A percentile compares a stretch with the other conserved stretches of the same genome.
These are phyloP conservation scores for Macrotrachela quadricornifera DNA, from an alignment of 1,140 invertebrate species.

Conservation along the genomic window DNA sequence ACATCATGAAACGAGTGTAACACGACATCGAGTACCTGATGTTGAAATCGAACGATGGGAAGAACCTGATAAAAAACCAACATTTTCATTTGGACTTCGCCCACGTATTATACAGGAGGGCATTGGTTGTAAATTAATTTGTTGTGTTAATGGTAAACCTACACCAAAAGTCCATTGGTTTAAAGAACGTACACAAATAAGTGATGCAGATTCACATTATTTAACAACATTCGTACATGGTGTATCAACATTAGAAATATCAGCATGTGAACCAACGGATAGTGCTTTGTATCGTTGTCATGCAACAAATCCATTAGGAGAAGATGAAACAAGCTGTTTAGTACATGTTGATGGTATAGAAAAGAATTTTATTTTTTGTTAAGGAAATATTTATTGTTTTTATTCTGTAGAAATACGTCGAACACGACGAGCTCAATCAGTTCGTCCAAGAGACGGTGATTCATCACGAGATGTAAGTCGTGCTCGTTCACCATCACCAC, in stretches of 20 bases:
- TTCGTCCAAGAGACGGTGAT: no score
- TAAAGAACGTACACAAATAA: constrained; percentile 51
- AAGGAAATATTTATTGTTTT: no score
- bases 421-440: background rate
- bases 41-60: constrained; percentile 8
- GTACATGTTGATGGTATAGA: constrained; percentile 31
- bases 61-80: constrained; percentile 38
- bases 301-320: constrained; percentile 71
- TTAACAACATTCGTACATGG: constrained; percentile 68
- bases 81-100: constrained; percentile 84
- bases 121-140: constrained; percentile 64
- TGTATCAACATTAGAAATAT: constrained; percentile 74
- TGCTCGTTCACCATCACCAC: no score
- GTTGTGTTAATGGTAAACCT: constrained; percentile 78
- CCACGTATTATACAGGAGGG: constrained; percentile 77
- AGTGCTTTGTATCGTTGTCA: constrained; percentile 83
- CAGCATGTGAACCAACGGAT: constrained; percentile 73
- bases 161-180: constrained; percentile 64
- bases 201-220: constrained; percentile 43
- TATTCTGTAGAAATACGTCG: background rate
- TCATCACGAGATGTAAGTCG: background rate
- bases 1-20: background rate
- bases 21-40: background rate
- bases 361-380: no score
- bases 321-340: constrained; percentile 75